phyloP scores from a whole-genome alignment of 2,113 vertebrate genomes.

The Tenebrosternarchus preto region DNA sequence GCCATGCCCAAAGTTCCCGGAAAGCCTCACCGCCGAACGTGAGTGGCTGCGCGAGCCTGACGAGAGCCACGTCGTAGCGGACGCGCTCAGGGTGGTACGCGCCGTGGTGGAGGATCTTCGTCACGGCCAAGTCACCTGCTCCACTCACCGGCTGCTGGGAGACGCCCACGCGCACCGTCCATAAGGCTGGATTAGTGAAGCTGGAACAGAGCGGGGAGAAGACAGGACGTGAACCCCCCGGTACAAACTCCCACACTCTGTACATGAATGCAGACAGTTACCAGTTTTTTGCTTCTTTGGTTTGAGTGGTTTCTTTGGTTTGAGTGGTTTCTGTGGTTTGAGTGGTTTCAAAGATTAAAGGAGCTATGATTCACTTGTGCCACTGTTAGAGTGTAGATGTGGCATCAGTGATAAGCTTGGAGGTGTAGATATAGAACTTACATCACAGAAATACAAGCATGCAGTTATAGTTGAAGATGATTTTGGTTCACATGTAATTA shows the following conservation, averaged over 20 bases:
- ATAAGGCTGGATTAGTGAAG: slow-evolving; percentile 48
- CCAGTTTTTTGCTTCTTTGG: neutral
- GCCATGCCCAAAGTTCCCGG: too few species aligned
- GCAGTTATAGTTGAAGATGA: too few species aligned
- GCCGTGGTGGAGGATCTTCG: slow-evolving; percentile 56
- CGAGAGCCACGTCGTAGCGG: slow-evolving; percentile 55
- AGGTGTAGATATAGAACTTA: neutral
- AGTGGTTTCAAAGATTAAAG: too few species aligned
- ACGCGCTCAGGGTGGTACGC: slow-evolving; percentile 44
- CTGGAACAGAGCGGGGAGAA: slow-evolving; percentile 30
- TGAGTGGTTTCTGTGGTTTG: too few species aligned
- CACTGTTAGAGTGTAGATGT: neutral
- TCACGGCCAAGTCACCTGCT: slow-evolving; percentile 45
- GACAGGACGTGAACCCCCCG: neutral
- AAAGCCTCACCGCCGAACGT: slow-evolving; percentile 49
- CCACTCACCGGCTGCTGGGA: slow-evolving; percentile 53
- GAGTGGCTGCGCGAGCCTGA: slow-evolving; percentile 54
- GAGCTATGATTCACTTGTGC: neutral
- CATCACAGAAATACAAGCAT: too few species aligned
- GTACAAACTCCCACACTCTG: neutral
- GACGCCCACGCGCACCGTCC: slow-evolving; percentile 55
- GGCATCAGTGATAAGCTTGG: neutral
- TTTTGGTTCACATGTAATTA: neutral
- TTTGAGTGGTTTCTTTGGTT: neutral
- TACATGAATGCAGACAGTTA: neutral